Percentiles rank a stretch among this genome's conserved stretches.
Evolutionary conservation across 2,797 vertebrate genomes (phyloP).

Genomic region (Pseudochromis fuscus): DNA sequence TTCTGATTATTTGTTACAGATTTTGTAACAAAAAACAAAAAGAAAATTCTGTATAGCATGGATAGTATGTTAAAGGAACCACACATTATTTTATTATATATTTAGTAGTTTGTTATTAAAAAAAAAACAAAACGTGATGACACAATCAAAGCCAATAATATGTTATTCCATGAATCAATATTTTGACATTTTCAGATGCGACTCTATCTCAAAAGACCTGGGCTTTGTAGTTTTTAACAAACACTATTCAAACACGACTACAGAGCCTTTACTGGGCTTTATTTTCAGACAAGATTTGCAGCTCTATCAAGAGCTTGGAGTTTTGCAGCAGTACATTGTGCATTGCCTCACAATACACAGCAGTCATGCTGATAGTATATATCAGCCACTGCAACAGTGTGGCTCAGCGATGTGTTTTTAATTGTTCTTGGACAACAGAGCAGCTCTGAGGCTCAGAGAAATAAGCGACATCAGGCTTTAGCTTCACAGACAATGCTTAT

Average conservation of each 20-base stretch:
- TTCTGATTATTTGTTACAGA: too few relatives aligned
- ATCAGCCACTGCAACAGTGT: not conserved
- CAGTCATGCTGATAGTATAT: not conserved
- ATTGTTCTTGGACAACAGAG: not conserved
- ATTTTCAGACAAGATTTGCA: not conserved
- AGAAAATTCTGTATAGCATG: too few relatives aligned
- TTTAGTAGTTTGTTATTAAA: too few relatives aligned
- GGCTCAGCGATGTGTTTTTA: conserved; percentile 6
- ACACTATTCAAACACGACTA: too few relatives aligned
- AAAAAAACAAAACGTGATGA: not conserved
- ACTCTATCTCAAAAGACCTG: too few relatives aligned
- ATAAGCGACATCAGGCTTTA: not conserved
- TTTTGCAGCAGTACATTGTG: not conserved
- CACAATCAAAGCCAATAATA: not conserved
- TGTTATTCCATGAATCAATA: too few relatives aligned
- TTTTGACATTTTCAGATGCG: too few relatives aligned
- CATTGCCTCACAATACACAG: not conserved
- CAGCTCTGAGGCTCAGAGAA: not conserved
- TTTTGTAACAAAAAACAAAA: too few relatives aligned
- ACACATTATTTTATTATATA: too few relatives aligned
- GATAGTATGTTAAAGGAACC: too few relatives aligned
- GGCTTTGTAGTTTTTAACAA: too few relatives aligned
- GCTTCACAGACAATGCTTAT: not conserved
- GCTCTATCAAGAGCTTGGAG: not conserved
- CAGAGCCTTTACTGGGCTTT: too few relatives aligned